Evolutionary conservation across 2,113 vertebrate genomes (phyloP), one percentile per base, ranked within the genome.

Genomic region (Cyanoramphus novaezelandiae): DNA sequence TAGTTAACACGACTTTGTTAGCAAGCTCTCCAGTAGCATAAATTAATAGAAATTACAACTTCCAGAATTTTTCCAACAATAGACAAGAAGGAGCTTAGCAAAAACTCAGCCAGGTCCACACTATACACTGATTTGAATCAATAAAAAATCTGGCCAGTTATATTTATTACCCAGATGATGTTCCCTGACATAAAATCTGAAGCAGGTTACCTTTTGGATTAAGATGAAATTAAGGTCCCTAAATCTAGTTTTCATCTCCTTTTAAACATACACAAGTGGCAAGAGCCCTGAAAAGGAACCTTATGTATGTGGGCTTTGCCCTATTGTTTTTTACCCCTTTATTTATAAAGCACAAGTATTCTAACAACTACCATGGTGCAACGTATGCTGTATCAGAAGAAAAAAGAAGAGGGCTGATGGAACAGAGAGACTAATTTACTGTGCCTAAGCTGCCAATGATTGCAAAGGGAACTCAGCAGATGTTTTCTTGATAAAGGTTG

Each of bases 401-500:
- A 89, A 67, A 80, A 93, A 95, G 72, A 72, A 49, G 79, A 23
- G 59, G 72, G 90, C 79, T 92, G 86, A 71, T 75, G 87, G 90
- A 97, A 97, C 4, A 7, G 92, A 90, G 29, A 78, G 69, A 62
- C 80, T 96, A 96, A 98, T 97, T 97, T 97, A 97, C 94, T 96
- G 86, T 85, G 72, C 93, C 95, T 94, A 96, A 97, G 93, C 94
- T 97, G 96, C 87, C 89, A 97, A 78, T 87, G 96, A 95, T 84
- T 88, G 41, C 77, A 75, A 90, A 71, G 77, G 87, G 86, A 97
- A 95, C 81, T 91, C 71, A 92, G 94, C 97, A 97, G 97, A 96
- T 97, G 95, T 86, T 97, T 96, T 96, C 82, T 92, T 91, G 92
- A 91, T 97, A 96, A 97, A 92, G 95, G 80, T 80, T 93, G 44